phyloP scores from a whole-genome alignment of 1,140 invertebrate species.

The Tenebrio molitor region DNA sequence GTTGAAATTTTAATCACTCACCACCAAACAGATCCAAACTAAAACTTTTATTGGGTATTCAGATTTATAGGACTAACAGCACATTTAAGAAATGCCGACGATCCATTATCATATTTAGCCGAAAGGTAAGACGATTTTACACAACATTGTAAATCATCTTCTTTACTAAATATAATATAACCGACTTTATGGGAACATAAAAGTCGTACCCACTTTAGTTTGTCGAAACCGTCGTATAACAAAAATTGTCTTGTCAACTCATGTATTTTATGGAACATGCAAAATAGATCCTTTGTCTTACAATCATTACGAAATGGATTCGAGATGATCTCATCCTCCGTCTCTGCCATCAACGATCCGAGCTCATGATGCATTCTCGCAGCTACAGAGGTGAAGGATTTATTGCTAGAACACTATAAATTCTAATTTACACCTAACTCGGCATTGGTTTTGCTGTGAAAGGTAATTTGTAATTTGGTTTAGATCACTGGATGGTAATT shows the following conservation, averaged over 20 bases:
- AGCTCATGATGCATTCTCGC: constrained; percentile 15
- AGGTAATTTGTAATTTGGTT: constrained; percentile 49
- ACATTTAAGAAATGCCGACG: no score
- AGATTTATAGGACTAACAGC: no score
- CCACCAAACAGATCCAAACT: no score
- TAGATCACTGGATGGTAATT: constrained; percentile 39
- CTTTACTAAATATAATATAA: no score
- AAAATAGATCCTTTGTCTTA: neutral
- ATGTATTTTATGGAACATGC: neutral
- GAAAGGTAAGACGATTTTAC: no score
- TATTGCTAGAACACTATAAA: constrained; percentile 49
- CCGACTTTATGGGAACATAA: no score
- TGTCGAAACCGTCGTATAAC: no score
- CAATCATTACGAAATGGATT: neutral
- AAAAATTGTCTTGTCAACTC: neutral
- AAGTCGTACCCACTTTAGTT: no score
- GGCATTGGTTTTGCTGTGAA: constrained; percentile 23
- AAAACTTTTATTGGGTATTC: no score
- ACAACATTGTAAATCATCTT: no score
- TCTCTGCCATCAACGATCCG: neutral
- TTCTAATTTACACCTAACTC: constrained; percentile 48
- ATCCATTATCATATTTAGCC: no score
- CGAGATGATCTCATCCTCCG: constrained; percentile 1
- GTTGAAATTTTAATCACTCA: no score
- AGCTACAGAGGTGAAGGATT: constrained; percentile 38